A percentile compares a stretch with the other conserved stretches of the same genome.
Conservation (phyloP, 1,140 invertebrate genomes). For the Anastrepha ludens region DNA sequence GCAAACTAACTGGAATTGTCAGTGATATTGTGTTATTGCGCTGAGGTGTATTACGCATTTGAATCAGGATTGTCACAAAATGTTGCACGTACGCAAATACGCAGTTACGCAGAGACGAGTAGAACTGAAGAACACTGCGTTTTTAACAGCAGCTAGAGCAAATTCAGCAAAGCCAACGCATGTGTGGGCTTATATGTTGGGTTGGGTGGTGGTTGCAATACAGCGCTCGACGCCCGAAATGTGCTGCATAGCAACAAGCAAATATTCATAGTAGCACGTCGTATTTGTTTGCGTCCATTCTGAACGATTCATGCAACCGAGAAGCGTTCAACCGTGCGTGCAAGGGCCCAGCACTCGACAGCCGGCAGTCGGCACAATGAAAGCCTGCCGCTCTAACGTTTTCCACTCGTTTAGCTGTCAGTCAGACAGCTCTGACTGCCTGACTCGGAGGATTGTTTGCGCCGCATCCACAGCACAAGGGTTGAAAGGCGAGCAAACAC, state of each 20-base stretch:
- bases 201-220: conserved; percentile 33
- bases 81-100: conserved; percentile 43
- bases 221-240: not conserved
- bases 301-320: conserved; percentile 29
- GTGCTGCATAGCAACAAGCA: conserved; percentile 40
- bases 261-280: conserved; percentile 23
- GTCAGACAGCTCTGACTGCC: not conserved
- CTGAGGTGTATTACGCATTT: conserved; percentile 42
- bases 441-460: not conserved
- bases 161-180: not conserved
- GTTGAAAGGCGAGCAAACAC: not conserved
- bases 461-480: not conserved
- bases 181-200: not conserved
- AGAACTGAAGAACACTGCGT: not conserved
- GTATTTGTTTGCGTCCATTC: conserved; percentile 28
- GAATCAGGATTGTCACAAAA: conserved; percentile 13
- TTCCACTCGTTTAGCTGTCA: conserved; percentile 10
- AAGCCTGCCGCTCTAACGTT: not conserved
- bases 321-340: conserved; percentile 43
- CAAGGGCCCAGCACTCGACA: not conserved
- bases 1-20: not conserved
- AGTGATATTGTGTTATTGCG: conserved; percentile 32
- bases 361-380: not conserved
- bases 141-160: not conserved
- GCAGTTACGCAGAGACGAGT: conserved; percentile 4